Conservation (phyloP, 2,113 vertebrate species). For the Brachyistius frenatus region DNA sequence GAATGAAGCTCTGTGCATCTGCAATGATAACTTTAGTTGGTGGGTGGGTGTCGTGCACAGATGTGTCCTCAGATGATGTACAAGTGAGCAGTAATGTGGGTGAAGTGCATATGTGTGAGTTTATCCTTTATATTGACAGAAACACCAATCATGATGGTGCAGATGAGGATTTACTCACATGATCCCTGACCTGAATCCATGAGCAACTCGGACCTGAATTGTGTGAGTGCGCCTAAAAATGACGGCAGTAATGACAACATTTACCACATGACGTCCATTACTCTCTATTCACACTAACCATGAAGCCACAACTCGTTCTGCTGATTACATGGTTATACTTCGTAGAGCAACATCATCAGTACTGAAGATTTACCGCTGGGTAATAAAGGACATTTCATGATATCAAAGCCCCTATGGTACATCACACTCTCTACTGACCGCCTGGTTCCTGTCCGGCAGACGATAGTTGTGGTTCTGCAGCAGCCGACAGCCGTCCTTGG, state of each 20-base stretch:
- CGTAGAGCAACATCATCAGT: constrained; percentile 9
- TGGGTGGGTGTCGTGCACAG: constrained; percentile 8
- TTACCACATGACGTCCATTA: constrained; percentile 58
- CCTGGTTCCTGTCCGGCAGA: constrained; percentile 85
- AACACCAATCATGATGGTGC: constrained; percentile 18
- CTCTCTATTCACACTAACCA: constrained; percentile 44
- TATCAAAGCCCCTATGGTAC: background rate
- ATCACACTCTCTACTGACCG: constrained; percentile 84
- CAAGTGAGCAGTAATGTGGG: background rate
- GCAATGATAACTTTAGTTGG: constrained; percentile 1
- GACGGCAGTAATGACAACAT: constrained; percentile 51
- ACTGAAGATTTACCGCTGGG: background rate
- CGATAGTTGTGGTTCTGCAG: constrained; percentile 90
- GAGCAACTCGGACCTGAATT: constrained; percentile 47
- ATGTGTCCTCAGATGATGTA: constrained; percentile 14
- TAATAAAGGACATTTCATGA: background rate
- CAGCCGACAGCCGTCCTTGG: constrained; percentile 92
- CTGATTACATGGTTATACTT: constrained; percentile 36
- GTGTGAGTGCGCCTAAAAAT: constrained; percentile 36
- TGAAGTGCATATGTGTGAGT: background rate
- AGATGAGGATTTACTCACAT: constrained; percentile 28
- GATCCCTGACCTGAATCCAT: constrained; percentile 20
- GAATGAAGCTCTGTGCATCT: constrained; percentile 35
- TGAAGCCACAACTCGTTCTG: constrained; percentile 16
- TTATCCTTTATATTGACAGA: constrained; percentile 8